Evolutionary conservation across 2,888 invertebrate species (phyloP), one percentile per base, ranked within the genome.

Genomic region (Idaea dimidiata): DNA sequence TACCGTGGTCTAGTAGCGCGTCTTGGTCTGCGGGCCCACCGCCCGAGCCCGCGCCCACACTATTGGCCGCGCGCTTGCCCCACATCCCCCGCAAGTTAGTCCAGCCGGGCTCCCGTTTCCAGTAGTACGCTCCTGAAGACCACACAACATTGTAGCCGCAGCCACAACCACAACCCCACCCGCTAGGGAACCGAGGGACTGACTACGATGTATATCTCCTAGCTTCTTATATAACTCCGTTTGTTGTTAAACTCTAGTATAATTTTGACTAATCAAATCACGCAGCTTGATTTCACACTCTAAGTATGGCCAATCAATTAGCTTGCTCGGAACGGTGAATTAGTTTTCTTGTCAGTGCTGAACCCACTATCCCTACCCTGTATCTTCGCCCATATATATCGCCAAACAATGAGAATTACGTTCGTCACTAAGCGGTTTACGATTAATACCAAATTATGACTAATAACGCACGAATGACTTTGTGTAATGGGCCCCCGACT

Each of bases 41-140:
- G 81, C 86, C 85, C 84, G 96, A 96, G 75, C 96, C 96, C 84
- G 96, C 96, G 75, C 96, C 96, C 96, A 24, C 1, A 24, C 24
- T 24, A 5, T 1, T 1, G 81, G 86, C 85, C 72, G 84, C 89
- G 66, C 96, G 93, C 84, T 96, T 96, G 75, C 96, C 96, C 96
- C 96, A 96, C 86, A 96, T 94, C 66, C 96, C 96, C 86, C 95
- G 95, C 73, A 96, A 90, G 83, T 96, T 96, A 81, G 95, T 95
- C 96, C 96, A 96, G 82, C 95, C 95, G 14, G 96, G 95, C 78
- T 96, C 95, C 66, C 96, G 93, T 87, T 96, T 96, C 79, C 95
- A 96, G 95, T 95, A 96, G 80, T 89, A 92, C 72, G 95, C 93
- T 79, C 95, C 95, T 95, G 90, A 85, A 69, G 83, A 77, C 69